These are phyloP conservation scores for Chaetoderma sp. DNA, from an alignment of 2,888 invertebrate species.

Conservation along the genomic window DNA sequence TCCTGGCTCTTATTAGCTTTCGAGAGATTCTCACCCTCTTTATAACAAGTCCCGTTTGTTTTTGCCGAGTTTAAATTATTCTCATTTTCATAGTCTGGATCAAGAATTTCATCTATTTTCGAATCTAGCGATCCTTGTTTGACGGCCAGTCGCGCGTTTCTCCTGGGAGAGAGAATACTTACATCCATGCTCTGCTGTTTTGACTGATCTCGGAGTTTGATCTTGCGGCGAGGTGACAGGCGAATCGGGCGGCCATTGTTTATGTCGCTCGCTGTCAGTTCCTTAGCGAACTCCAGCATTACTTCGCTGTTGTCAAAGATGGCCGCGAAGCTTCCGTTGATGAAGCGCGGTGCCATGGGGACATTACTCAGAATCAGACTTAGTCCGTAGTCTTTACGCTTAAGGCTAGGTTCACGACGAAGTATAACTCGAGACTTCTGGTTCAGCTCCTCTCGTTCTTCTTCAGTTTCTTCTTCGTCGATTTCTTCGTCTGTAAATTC, in stretches of 20 bases:
- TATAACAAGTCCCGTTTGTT: no score
- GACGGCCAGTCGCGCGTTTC: slow-evolving; percentile 36
- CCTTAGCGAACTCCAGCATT: slow-evolving; percentile 56
- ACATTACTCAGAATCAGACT: slow-evolving; percentile 93
- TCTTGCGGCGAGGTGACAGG: slow-evolving; percentile 60
- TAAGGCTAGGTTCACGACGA: slow-evolving; percentile 34
- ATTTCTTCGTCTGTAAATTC: slow-evolving; percentile 14
- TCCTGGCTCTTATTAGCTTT: no score
- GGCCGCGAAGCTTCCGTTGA: slow-evolving; percentile 69
- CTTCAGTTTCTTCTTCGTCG: slow-evolving; percentile 15
- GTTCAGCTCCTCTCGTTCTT: neutral
- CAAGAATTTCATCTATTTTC: slow-evolving; percentile 67
- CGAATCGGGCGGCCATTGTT: slow-evolving; percentile 57
- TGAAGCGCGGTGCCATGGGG: slow-evolving; percentile 96
- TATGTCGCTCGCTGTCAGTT: slow-evolving; percentile 54
- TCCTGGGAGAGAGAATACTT: slow-evolving; percentile 34
- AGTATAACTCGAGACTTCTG: neutral
- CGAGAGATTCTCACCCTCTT: no score
- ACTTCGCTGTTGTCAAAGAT: slow-evolving; percentile 61
- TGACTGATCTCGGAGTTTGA: slow-evolving; percentile 53
- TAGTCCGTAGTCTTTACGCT: slow-evolving; percentile 81
- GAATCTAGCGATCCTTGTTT: slow-evolving; percentile 66
- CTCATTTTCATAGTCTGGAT: no score
- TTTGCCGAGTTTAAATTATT: no score
- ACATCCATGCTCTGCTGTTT: slow-evolving; percentile 65